Evolutionary conservation across 37 sponge, comb jelly and placozoan species (phyloP), one percentile per base, ranked within the genome.

Genomic region (Oscarella lobularis): DNA sequence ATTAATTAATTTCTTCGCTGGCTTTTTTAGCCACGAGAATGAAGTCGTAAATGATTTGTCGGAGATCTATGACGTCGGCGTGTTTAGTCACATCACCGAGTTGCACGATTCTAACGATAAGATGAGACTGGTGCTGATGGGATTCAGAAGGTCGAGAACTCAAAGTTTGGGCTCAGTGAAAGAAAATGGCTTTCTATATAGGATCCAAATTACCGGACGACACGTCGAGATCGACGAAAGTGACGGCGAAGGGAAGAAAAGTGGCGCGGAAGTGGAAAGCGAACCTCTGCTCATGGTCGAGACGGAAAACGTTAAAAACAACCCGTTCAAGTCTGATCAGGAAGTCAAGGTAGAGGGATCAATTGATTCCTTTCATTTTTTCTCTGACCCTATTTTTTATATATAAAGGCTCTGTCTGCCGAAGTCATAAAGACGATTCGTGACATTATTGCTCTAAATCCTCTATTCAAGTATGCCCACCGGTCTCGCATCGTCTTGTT

Each of bases 371-470:
- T 27, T 48, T 20, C 9, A 9, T 27, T 48, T 48, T 9, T 48
- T 48, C 60, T 48, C 20, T 20, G 60, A 48, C 60, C 20, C 20
- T 48, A 20, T 20, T 48, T 48, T 48, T 20, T 48, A 48, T 20
- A 48, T 14, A 5, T 14, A 68, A 68, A 90, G 90, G 97, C 97
- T 36, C 39, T 96, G 0, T 83, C 90, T 48, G 92, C 90, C 37
- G 97, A 96, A 74, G 82, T 96, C 3, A 84, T 96, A 40, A 89
- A 96, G 41, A 96, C 97, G 33, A 84, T 96, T 35, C 83, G 97
- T 1, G 92, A 96, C 74, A 86, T 96, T 40, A 85, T 96, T 37
- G 81, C 80, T 20, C 79, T 87, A 39, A 96, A 89, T 74, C 92
- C 92, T 14, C 73, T 96, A 36, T 96, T 90, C 77, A 86, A 74